Evolutionary conservation across 1,140 invertebrate genomes (phyloP).

Genomic region (Plodia interpunctella): DNA sequence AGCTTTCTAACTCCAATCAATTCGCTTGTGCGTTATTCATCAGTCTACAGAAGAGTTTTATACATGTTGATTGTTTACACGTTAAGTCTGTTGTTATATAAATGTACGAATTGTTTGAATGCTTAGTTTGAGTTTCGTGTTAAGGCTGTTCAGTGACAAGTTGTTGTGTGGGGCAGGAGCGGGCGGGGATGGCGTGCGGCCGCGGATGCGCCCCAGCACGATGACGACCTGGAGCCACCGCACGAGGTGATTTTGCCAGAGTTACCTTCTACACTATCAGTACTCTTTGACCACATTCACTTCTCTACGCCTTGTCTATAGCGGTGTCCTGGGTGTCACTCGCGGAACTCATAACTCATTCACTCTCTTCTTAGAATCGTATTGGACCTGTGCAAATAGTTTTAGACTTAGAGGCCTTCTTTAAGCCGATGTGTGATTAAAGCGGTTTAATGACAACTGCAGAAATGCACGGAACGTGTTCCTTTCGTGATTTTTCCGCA

Average conservation of each 20-base stretch:
- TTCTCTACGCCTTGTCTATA: constrained; percentile 54
- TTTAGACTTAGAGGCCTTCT: not conserved
- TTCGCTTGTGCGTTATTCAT: too few relatives aligned
- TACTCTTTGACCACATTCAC: constrained; percentile 48
- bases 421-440: not conserved
- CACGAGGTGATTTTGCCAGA: constrained; percentile 75
- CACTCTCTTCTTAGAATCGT: constrained; percentile 15
- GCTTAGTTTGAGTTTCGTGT: constrained; percentile 14
- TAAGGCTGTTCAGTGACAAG: constrained; percentile 40
- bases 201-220: constrained; percentile 54
- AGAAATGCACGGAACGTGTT: constrained; percentile 14
- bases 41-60: too few relatives aligned
- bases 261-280: constrained; percentile 63
- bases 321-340: constrained; percentile 61
- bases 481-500: constrained; percentile 18
- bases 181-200: constrained; percentile 59
- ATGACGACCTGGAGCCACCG: constrained; percentile 63
- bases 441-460: not conserved
- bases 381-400: constrained; percentile 11
- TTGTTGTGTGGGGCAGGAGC: constrained; percentile 71
- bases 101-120: constrained; percentile 9
- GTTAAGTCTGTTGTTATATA: not conserved
- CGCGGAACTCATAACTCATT: constrained; percentile 21
- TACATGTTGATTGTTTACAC: not conserved
- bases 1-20: too few relatives aligned